Percentiles rank a stretch among this genome's conserved stretches.
phyloP scores from a whole-genome alignment of 2,113 vertebrate genomes.

The Dolichallabes microphthalmus region DNA sequence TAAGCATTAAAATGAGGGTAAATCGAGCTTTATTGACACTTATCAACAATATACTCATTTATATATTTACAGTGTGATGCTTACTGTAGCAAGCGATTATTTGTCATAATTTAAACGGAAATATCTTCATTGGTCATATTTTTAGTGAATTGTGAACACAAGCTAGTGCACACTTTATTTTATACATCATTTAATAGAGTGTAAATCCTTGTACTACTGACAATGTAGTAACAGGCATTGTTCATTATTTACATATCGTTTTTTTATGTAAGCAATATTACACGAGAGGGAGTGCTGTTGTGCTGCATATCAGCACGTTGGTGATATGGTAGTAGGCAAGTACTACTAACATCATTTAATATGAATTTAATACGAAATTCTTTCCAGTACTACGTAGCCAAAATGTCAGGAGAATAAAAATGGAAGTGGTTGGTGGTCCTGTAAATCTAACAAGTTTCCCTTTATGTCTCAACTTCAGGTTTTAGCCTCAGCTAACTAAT shows the following conservation, averaged over 20 bases:
- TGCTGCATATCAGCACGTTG: too few species aligned
- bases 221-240: neutral
- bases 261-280: neutral
- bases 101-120: neutral
- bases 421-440: too few species aligned
- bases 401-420: too few species aligned
- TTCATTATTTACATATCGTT: neutral
- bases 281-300: too few species aligned
- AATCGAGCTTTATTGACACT: neutral
- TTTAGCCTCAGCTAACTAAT: too few species aligned
- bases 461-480: too few species aligned
- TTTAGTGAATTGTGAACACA: neutral
- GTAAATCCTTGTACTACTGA: neutral
- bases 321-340: too few species aligned
- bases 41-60: neutral
- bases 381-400: too few species aligned
- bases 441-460: too few species aligned
- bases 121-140: neutral
- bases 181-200: neutral
- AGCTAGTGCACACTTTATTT: neutral
- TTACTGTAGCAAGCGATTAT: neutral
- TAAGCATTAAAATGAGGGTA: neutral
- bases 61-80: neutral
- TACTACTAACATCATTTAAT: too few species aligned
- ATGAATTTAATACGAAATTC: too few species aligned